These are phyloP conservation scores for Python bivittatus DNA, from an alignment of 2,113 vertebrate genomes.

Conservation along the genomic window DNA sequence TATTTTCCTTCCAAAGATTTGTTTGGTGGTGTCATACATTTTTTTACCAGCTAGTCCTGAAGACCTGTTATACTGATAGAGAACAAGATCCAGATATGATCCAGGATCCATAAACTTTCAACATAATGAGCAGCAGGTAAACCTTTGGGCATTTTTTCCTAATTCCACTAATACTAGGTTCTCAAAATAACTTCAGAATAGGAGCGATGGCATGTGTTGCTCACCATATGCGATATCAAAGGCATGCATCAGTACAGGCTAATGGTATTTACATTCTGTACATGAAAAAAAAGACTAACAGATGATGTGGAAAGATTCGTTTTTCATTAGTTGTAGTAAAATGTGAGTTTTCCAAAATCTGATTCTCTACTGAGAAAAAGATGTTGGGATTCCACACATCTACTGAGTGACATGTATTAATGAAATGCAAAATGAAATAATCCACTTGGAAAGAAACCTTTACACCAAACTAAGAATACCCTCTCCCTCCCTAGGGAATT, in stretches of 20 bases:
- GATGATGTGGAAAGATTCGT: neutral
- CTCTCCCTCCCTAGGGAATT: slow-evolving; percentile 26
- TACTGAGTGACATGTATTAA: neutral
- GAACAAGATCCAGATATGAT: neutral
- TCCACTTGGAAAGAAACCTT: neutral
- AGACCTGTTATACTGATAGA: neutral
- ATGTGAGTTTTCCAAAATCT: neutral
- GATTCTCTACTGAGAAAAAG: neutral
- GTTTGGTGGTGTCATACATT: neutral
- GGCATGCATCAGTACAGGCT: neutral
- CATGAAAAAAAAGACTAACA: neutral
- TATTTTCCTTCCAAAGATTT: neutral
- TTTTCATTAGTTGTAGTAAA: neutral
- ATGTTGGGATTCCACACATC: neutral
- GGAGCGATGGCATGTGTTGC: neutral
- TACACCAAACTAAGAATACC: neutral
- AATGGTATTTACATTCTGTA: neutral
- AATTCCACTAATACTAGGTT: neutral
- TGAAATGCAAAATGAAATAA: neutral
- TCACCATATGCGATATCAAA: neutral
- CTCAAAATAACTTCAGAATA: neutral
- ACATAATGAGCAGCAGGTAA: neutral
- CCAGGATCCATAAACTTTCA: neutral
- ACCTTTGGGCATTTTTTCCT: neutral
- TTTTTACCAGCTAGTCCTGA: neutral